A percentile compares a stretch with the other conserved stretches of the same genome.
These are phyloP conservation scores for Spondyliosoma cantharus DNA, from an alignment of 2,797 vertebrate species.

Conservation along the genomic window DNA sequence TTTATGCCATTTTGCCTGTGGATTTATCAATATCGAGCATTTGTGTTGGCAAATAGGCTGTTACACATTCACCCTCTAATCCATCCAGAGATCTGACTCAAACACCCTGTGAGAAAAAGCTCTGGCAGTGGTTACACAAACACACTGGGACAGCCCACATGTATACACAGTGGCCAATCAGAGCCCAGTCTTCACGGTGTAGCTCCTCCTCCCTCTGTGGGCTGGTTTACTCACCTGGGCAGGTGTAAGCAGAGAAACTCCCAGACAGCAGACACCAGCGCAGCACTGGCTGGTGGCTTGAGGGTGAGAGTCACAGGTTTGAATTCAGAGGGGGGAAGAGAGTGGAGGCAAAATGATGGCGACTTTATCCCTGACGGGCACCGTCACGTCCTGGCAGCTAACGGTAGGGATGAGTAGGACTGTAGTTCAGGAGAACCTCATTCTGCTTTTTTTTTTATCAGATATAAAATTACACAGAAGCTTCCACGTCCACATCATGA, in stretches of 20 bases:
- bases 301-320: constrained; percentile 32
- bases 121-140: neutral
- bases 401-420: constrained; percentile 75
- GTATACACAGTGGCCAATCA: constrained; percentile 49
- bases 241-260: constrained; percentile 68
- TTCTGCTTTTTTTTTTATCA: neutral
- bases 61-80: constrained; percentile 43
- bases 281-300: neutral
- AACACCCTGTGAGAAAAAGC: constrained; percentile 20
- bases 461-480: neutral
- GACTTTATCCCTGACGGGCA: constrained; percentile 76
- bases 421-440: neutral
- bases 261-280: constrained; percentile 31
- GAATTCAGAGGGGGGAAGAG: constrained; percentile 31
- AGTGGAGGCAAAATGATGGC: constrained; percentile 78
- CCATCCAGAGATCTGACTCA: constrained; percentile 28
- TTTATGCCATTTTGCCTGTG: constrained; percentile 12
- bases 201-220: constrained; percentile 60
- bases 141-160: constrained; percentile 40
- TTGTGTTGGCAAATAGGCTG: constrained; percentile 19
- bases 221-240: constrained; percentile 72
- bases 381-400: constrained; percentile 74
- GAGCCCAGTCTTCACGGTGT: constrained; percentile 7
- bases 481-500: neutral
- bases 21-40: constrained; percentile 24